Evolutionary conservation across 2,888 invertebrate species (phyloP).

Genomic region (Drosophila niveifrons): DNA sequence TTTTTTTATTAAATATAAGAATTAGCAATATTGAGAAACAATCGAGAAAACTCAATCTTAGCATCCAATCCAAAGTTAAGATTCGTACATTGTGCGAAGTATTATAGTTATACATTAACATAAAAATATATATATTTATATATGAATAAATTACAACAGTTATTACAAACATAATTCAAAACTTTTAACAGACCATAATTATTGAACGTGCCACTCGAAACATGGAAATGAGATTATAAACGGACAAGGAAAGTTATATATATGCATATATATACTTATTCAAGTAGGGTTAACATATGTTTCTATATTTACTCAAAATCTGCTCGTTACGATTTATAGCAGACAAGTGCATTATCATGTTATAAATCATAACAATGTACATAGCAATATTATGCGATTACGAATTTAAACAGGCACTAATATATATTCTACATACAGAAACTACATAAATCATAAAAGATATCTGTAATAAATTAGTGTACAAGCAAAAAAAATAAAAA

Average conservation of each 20-base stretch:
- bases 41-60: conserved; percentile 32
- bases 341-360: conserved; percentile 41
- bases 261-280: conserved; percentile 20
- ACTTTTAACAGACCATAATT: conserved; percentile 33
- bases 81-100: conserved; percentile 52
- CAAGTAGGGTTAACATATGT: conserved; percentile 41
- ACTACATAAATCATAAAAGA: conserved; percentile 1
- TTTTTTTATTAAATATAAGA: conserved; percentile 19
- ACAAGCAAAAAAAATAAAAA: conserved; percentile 35
- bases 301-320: conserved; percentile 24
- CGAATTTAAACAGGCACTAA: conserved; percentile 62
- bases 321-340: conserved; percentile 18
- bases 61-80: conserved; percentile 48
- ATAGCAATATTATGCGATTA: conserved; percentile 54
- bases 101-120: conserved; percentile 58
- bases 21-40: conserved; percentile 20
- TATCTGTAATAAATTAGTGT: conserved; percentile 30
- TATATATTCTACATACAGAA: conserved; percentile 22
- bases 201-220: conserved; percentile 33
- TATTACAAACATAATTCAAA: conserved; percentile 29
- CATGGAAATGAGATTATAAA: conserved; percentile 12
- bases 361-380: conserved; percentile 26
- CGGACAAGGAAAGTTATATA: conserved; percentile 26
- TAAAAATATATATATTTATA: conserved; percentile 27
- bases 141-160: conserved; percentile 35